Evolutionary conservation across 2,888 invertebrate genomes (phyloP).

Genomic region (Mayetiola destructor): DNA sequence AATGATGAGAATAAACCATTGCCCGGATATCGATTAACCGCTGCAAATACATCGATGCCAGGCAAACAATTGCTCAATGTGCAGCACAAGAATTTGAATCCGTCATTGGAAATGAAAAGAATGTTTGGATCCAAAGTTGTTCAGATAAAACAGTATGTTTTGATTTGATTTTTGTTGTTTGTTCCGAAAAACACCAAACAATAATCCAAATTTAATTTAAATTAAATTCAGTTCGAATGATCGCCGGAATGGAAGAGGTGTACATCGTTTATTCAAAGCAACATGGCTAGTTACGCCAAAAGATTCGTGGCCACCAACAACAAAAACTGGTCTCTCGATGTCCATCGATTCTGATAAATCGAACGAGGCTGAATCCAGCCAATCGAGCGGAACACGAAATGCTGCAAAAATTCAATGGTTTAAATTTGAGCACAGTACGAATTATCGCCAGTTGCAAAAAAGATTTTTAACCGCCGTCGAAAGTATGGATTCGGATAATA

Average conservation of each 20-base stretch:
- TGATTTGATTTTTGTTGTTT: not conserved
- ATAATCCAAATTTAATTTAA: not conserved
- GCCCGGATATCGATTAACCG: constrained; percentile 21
- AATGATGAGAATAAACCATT: constrained; percentile 39
- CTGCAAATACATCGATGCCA: not conserved
- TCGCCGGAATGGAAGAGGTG: constrained; percentile 36
- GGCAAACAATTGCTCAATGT: constrained; percentile 43
- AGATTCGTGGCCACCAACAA: constrained; percentile 55
- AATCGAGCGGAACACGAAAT: not conserved
- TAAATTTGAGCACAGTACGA: constrained; percentile 55
- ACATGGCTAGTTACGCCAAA: constrained; percentile 54
- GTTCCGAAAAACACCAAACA: not conserved
- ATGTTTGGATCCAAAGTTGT: constrained; percentile 70
- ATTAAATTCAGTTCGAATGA: constrained; percentile 35
- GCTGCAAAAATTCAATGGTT: constrained; percentile 40
- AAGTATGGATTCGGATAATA: constrained; percentile 60
- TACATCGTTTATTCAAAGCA: constrained; percentile 42
- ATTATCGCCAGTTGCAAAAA: constrained; percentile 58
- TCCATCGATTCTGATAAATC: constrained; percentile 39
- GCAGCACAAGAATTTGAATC: constrained; percentile 58
- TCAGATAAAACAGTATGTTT: constrained; percentile 42
- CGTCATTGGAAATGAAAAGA: constrained; percentile 63
- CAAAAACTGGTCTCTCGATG: constrained; percentile 61
- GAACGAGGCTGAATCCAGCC: not conserved
- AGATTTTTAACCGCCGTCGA: constrained; percentile 65